Conservation (phyloP, 2,113 vertebrate species). For the Pomatorhinus ruficollis region DNA sequence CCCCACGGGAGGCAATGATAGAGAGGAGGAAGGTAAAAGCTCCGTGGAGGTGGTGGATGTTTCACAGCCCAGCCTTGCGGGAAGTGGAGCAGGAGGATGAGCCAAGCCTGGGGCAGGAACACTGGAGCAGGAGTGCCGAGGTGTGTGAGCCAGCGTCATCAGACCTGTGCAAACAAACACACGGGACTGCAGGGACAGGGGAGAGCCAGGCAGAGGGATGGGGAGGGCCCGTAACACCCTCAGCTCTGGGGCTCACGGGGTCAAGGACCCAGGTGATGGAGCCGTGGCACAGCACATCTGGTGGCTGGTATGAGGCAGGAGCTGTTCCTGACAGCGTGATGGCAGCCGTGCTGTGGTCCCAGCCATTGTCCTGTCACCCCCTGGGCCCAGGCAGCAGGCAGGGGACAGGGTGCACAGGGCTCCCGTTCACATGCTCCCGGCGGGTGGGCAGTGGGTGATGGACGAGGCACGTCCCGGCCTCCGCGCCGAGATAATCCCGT, state of each 20-base stretch:
- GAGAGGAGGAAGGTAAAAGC: background rate
- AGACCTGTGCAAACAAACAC: background rate
- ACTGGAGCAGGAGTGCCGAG: background rate
- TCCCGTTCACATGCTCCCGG: accelerated
- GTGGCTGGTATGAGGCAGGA: background rate
- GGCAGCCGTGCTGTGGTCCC: accelerated
- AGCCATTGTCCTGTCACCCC: background rate
- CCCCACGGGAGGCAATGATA: accelerated
- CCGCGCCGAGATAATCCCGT: background rate
- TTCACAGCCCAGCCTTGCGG: background rate
- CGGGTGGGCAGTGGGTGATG: background rate
- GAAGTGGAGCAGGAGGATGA: background rate
- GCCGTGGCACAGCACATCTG: accelerated
- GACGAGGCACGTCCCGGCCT: background rate
- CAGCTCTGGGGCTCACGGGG: background rate
- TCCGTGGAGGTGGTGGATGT: accelerated
- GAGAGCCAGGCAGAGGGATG: background rate
- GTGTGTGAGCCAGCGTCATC: background rate
- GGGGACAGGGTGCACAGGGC: accelerated
- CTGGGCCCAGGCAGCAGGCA: accelerated
- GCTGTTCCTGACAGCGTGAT: accelerated
- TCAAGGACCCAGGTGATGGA: accelerated
- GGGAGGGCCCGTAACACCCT: accelerated
- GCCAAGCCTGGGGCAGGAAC: background rate
- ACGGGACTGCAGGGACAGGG: accelerated